Base-by-base conservation (phyloP, 2,888 invertebrate species). In the Phalangium opilio region DNA sequence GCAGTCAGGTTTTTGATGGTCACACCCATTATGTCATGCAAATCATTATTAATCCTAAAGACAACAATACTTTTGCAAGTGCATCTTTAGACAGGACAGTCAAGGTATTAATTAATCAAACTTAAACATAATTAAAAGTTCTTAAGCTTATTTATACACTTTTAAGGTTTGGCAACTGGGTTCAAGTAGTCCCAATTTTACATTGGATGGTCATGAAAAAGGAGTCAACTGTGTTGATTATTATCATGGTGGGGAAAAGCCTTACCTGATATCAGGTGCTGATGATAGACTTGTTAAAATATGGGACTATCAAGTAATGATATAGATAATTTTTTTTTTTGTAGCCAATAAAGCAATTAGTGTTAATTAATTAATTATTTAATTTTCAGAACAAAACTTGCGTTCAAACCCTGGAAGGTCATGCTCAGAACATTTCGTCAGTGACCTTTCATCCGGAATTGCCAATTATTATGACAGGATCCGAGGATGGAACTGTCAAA, bases 21-120 rank as follows among this genome's bases (percentile, higher is more conserved):
- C 98, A 99, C 70, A 87, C 91, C 0, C 98, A 99, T 68, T 98
- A 98, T 63, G 93, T 99, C 2, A 98, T 98, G 98, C 96, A 99
- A 69, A 84, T 99, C 59, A 95, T 93, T 1, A 85, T 98, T 62
- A 98, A 98, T 69, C 98, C 98, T 0, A 98, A 99, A 67, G 98
- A 98, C 65, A 98, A 96, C 69, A 98, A 99, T 68, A 96, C 96
- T 35, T 98, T 98, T 69, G 98, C 96, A 12, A 93, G 91, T 60
- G 98, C 95, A n/a, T 96, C 96, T 38, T 74, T 98, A 36, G 98
- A 99, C 68, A 78, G 91, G 55, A 95, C 93, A 1, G 81, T 99
- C 19, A 98, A 98, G 75, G 84, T 78, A 38, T 14, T n/a, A 38
- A 18, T 15, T 34, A 34, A 14, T n/a, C 34, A 34, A 4, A 5